These are phyloP conservation scores for Fistularia commersonii DNA, from an alignment of 2,797 vertebrate genomes.

Conservation along the genomic window DNA sequence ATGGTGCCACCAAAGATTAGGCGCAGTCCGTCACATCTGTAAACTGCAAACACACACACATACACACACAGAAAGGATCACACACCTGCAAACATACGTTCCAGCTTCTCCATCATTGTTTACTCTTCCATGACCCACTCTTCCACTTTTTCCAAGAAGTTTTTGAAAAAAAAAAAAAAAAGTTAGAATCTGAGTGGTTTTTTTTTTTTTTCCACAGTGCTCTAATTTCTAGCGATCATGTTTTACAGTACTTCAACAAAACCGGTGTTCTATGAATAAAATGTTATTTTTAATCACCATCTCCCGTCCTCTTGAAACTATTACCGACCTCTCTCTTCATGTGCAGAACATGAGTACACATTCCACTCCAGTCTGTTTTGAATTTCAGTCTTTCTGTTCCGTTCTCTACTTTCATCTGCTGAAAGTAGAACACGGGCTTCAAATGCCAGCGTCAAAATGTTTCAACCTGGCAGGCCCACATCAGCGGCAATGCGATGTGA, in stretches of 20 bases:
- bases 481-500: constrained; percentile 18
- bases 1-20: constrained; percentile 58
- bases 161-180: no score
- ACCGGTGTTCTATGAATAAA: constrained; percentile 19
- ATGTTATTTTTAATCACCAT: constrained; percentile 32
- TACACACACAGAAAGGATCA: not conserved
- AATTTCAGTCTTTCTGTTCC: constrained; percentile 3
- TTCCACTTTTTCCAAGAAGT: not conserved
- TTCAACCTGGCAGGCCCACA: constrained; percentile 28
- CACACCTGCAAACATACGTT: constrained; percentile 3
- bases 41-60: constrained; percentile 18
- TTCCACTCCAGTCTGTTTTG: not conserved
- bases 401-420: constrained; percentile 10
- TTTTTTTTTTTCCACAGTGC: not conserved
- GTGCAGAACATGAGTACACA: constrained; percentile 10
- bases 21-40: constrained; percentile 56
- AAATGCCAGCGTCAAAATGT: constrained; percentile 20
- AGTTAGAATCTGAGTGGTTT: no score
- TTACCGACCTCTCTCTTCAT: constrained; percentile 25
- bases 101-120: constrained; percentile 9
- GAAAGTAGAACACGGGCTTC: constrained; percentile 21
- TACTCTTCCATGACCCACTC: constrained; percentile 5
- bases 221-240: not conserved
- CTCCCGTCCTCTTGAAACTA: constrained; percentile 14
- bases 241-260: not conserved